Base-by-base conservation (phyloP, 2,113 vertebrate genomes). In the Neolamprologus caudopunctatus region DNA sequence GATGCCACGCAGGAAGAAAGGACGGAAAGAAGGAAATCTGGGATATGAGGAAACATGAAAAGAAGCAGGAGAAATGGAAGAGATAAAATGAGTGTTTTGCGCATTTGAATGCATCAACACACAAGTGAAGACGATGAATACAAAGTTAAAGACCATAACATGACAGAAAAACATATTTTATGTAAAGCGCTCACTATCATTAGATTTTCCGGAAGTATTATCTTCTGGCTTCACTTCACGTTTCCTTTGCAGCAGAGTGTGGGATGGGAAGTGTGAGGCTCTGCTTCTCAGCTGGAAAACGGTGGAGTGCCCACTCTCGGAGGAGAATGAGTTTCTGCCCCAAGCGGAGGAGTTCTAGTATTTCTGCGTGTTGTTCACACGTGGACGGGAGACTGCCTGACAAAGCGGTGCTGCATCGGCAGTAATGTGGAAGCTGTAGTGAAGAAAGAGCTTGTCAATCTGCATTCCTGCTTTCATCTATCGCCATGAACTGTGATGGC, bases 1-100 rank as follows among this genome's bases (percentile, higher is more conserved):
- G 68, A 12, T 35, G 42, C 82, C 81, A 58, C 35, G 7, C 9
- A 79, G 28, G 33, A 51, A 83, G 71, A 87, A 81, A 90, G 66
- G 42, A 28, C 1, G 58, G 58, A 78, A 11, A 16, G 9, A 21
- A 5, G 17, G 21, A 13, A 53, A 26, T 26, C 31, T 26, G 10
- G 73, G 28, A 85, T 26, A 35, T 47, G 42, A 28, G 33, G 16
- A 53, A 50, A 37, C 8, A 68, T 28, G 10, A 75, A 12, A n/a
- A 42, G 24, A 31, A 24, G 16, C 19, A 13, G 51, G 9, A 47
- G 24, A 63, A 37, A 42, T 35, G 8, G 51, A 4, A n/a, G 17
- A 55, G 6, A 28, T 14, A 13, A 82, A 31, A 81, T 14, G 17
- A 14, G 9, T 13, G 13, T 61, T 85, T 21, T 17, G n/a, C 24